Evolutionary conservation across 2,113 vertebrate species (phyloP), one percentile per base, ranked within the genome.

Genomic region (Oriolus oriolus): DNA sequence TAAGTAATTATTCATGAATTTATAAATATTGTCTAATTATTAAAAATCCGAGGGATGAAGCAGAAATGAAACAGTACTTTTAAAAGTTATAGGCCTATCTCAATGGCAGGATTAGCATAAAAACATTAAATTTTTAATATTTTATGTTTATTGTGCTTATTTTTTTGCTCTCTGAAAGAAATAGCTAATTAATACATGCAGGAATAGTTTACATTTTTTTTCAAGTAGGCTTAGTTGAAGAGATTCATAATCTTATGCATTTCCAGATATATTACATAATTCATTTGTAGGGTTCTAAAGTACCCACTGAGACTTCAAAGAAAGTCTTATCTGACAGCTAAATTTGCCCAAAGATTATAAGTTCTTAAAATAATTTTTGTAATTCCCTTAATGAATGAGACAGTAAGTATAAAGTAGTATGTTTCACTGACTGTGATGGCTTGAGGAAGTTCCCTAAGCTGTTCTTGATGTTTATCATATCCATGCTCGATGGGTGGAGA

Each of bases 191-290:
- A 81, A 61, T 57, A 53, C 18, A 12, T 91, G 8, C 64, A 56
- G 44, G 65, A 78, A 78, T 89, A 81, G 8, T 77, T 90, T 73
- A 53, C n/a, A 9, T 53, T 63, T 73, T 75, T 74, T 71, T 84
- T 66, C 23, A 69, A 77, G 31, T 60, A 44, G 57, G 27, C 60
- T 56, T 81, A 54, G 28, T 39, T 89, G 66, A 83, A 75, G 28
- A 81, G 26, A 59, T 89, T 90, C 6, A 56, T 86, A 87, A 86
- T 93, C 41, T 27, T 73, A 60, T 35, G 41, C 37, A 26, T 89
- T 93, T 92, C 44, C n/a, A 42, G 26, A 70, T 92, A 44, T 93
- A 11, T 93, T 94, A 30, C 76, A 84, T 92, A 90, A 90, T 92
- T 93, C 28, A 93, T 96, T 85, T 89, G 19, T 44, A 68, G 49